phyloP scores from a whole-genome alignment of 2,888 invertebrate species.

The Crocallis elinguaria region DNA sequence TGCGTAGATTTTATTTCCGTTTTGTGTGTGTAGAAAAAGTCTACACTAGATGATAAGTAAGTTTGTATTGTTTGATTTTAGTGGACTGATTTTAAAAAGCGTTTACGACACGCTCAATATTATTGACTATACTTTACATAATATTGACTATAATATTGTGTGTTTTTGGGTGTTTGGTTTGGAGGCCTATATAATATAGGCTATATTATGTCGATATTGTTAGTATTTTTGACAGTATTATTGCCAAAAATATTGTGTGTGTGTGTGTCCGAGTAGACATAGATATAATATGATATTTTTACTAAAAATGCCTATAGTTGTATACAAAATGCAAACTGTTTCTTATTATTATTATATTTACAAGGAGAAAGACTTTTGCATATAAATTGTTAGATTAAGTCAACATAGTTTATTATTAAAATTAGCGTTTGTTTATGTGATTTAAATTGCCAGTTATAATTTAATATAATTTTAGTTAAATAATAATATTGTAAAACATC shows the following conservation, averaged over 20 bases:
- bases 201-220: too few species aligned
- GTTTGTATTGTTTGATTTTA: background rate
- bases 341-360: background rate
- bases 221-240: background rate
- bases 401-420: background rate
- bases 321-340: conserved; percentile 2
- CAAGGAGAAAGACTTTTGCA: conserved; percentile 27
- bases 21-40: conserved; percentile 10
- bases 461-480: background rate
- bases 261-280: background rate
- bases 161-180: too few species aligned
- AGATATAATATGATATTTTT: too few species aligned
- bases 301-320: background rate
- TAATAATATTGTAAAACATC: background rate
- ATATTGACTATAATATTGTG: too few species aligned
- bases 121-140: too few species aligned
- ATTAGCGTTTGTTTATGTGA: conserved; percentile 18
- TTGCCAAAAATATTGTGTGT: background rate
- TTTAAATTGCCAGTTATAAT: conserved; percentile 11
- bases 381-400: background rate
- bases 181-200: too few species aligned
- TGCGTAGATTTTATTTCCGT: conserved; percentile 16
- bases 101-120: too few species aligned
- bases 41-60: background rate
- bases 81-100: too few species aligned